Evolutionary conservation across 2,888 invertebrate genomes (phyloP), one percentile per base, ranked within the genome.

Genomic region (Beris morrisii): DNA sequence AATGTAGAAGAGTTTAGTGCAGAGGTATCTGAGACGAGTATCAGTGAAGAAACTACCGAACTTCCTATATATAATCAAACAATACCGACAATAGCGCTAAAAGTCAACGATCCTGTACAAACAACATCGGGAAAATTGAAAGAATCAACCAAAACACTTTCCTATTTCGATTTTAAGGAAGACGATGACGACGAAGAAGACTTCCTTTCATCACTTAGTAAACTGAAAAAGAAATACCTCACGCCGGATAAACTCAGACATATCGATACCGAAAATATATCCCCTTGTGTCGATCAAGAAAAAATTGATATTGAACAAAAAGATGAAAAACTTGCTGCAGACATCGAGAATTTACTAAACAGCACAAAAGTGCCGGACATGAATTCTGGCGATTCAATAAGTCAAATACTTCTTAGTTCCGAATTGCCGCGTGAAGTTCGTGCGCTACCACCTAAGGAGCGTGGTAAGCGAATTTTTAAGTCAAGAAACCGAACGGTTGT

Each of bases 151-250:
- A 63, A 64, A 45, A 15, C 66, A 7, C 22, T 87, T 63, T 88
- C 90, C 0, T 91, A 91, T 76, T 92, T 91, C 75, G 92, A 92
- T 77, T 92, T 92, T 76, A 87, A 89, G 71, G 87, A 88, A 59
- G 90, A 91, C 69, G 90, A 90, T 71, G 87, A 89, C 75, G 87
- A 89, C 75, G 85, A 84, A 50, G 79, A 82, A 11, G 79, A 67
- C 7, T 69, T 72, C 5, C 57, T 74, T 28, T 72, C 74, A 64
- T 73, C 74, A 0, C 72, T 76, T 45, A 73, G 74, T 13, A 75
- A 75, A 65, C 73, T 75, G 38, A 76, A 76, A 64, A 73, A 75
- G 70, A 76, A 75, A 69, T 74, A 75, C 68, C 64, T 73, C 46
- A 75, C 74, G 0, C 71, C 72, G 7, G 75, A 76, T 13, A 76